These are phyloP conservation scores for Tragelaphus oryx DNA, from an alignment of 2,797 vertebrate genomes.

Conservation along the genomic window DNA sequence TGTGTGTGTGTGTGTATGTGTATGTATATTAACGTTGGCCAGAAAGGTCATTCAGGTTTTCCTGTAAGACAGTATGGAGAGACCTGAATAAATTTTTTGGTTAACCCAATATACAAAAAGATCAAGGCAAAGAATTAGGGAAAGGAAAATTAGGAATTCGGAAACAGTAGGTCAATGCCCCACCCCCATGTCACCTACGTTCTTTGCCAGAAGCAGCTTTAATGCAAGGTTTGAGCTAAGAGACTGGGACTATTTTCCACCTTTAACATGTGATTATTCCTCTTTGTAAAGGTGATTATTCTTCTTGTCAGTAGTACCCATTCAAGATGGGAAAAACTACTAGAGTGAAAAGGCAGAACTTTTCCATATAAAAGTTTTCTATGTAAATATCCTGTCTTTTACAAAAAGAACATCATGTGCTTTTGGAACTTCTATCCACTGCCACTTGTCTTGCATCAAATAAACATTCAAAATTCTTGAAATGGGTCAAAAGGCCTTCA, in stretches of 20 bases:
- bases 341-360: conserved; percentile 25
- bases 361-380: conserved; percentile 43
- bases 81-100: background rate
- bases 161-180: background rate
- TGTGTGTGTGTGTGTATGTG: too few relatives aligned
- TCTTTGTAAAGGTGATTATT: conserved; percentile 12
- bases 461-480: conserved; percentile 62
- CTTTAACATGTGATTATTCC: conserved; percentile 25
- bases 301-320: background rate
- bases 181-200: background rate
- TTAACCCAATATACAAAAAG: background rate
- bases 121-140: background rate
- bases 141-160: conserved; percentile 6
- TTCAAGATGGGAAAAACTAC: conserved; percentile 48
- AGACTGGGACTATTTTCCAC: background rate
- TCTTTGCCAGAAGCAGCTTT: background rate
- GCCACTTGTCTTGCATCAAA: conserved; percentile 50
- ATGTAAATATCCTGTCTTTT: conserved; percentile 57
- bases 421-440: conserved; percentile 27
- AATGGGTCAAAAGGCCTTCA: conserved; percentile 46
- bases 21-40: background rate
- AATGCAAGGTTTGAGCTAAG: background rate
- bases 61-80: background rate
- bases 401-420: conserved; percentile 35
- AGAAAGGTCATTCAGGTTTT: background rate